Evolutionary conservation across 2,888 invertebrate genomes (phyloP).

Genomic region (Agriopis aurantiaria): DNA sequence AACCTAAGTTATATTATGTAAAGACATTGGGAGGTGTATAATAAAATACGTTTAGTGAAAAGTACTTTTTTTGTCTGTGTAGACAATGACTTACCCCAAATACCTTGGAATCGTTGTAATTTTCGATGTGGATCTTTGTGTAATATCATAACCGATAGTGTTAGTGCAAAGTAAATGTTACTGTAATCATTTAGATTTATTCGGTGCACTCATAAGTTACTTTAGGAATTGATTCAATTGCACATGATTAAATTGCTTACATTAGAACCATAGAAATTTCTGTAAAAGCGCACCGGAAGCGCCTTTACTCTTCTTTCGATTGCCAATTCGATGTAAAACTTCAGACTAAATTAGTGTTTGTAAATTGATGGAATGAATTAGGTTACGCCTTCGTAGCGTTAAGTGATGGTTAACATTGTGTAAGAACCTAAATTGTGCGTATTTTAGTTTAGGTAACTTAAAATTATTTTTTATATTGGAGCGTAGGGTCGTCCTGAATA

Average conservation of each 20-base stretch:
- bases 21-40: slow-evolving; percentile 78
- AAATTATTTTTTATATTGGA: slow-evolving; percentile 67
- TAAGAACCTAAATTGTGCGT: slow-evolving; percentile 64
- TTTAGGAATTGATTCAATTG: slow-evolving; percentile 70
- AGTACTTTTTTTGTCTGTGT: slow-evolving; percentile 69
- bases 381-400: slow-evolving; percentile 58
- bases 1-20: slow-evolving; percentile 75
- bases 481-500: slow-evolving; percentile 68
- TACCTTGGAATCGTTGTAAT: slow-evolving; percentile 58
- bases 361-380: slow-evolving; percentile 36
- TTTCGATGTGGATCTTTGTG: slow-evolving; percentile 55
- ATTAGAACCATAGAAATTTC: slow-evolving; percentile 32
- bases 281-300: slow-evolving; percentile 29
- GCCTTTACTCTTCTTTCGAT: slow-evolving; percentile 30
- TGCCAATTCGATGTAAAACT: slow-evolving; percentile 45
- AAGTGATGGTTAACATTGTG: slow-evolving; percentile 62
- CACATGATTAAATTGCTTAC: slow-evolving; percentile 58
- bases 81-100: slow-evolving; percentile 57
- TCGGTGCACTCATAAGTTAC: slow-evolving; percentile 70
- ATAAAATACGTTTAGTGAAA: slow-evolving; percentile 79
- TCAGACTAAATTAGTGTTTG: slow-evolving; percentile 38
- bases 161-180: slow-evolving; percentile 68
- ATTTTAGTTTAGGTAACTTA: slow-evolving; percentile 73
- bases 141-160: slow-evolving; percentile 56
- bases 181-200: slow-evolving; percentile 66